A percentile compares a stretch with the other conserved stretches of the same genome.
phyloP scores from a whole-genome alignment of 1,140 invertebrate species.

The Drosophila sucinea region DNA sequence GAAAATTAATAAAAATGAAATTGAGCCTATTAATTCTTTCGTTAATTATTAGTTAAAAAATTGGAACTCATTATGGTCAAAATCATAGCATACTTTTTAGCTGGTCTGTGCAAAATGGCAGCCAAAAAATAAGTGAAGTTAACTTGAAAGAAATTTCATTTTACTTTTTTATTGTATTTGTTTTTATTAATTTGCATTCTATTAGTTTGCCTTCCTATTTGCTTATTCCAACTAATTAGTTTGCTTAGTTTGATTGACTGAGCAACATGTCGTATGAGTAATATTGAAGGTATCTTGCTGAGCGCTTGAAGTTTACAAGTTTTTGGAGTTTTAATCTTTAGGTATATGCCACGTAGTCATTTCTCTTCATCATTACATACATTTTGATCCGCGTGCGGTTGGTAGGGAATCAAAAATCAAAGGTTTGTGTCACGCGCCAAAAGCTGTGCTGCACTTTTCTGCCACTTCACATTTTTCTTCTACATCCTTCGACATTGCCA shows the following conservation, averaged over 20 bases:
- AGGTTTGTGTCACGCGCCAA: slow-evolving; percentile 12
- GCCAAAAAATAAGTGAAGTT: too few relatives aligned
- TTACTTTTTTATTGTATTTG: neutral
- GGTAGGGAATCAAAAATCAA: slow-evolving; percentile 8
- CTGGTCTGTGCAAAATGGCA: too few relatives aligned
- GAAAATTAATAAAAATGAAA: too few relatives aligned
- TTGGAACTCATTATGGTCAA: too few relatives aligned
- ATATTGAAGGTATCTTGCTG: neutral
- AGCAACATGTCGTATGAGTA: neutral
- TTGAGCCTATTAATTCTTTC: too few relatives aligned
- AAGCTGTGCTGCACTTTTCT: slow-evolving; percentile 16
- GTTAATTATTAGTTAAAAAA: too few relatives aligned
- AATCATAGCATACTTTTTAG: too few relatives aligned
- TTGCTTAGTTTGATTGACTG: neutral
- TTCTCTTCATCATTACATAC: neutral
- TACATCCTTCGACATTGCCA: neutral
- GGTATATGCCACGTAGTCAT: neutral
- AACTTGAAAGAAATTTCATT: too few relatives aligned
- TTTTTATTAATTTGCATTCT: neutral
- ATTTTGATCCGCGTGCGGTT: neutral
- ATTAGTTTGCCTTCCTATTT: neutral
- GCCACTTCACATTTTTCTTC: neutral
- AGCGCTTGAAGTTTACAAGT: neutral
- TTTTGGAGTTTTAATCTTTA: neutral
- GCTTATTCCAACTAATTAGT: neutral